Evolutionary conservation across 2,888 invertebrate species (phyloP).

Genomic region (Noctua pronuba): DNA sequence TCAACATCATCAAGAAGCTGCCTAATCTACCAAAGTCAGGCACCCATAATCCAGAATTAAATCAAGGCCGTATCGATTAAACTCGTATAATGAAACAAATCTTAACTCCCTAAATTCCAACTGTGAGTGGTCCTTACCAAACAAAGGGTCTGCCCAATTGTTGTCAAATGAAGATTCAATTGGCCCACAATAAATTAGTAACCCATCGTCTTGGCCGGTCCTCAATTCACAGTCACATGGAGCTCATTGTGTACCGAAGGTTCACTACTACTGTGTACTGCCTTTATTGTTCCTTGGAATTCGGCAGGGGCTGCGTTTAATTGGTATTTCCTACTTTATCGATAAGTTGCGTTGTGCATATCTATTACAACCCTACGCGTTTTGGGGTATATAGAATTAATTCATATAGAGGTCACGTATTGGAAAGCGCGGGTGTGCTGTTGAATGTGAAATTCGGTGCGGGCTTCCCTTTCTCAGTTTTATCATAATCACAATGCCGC

Average conservation of each 20-base stretch:
- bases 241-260: conserved; percentile 73
- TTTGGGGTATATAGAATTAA: conserved; percentile 63
- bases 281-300: conserved; percentile 81
- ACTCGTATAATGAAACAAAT: conserved; percentile 73
- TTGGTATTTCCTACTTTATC: conserved; percentile 72
- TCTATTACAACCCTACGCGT: conserved; percentile 62
- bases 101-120: conserved; percentile 72
- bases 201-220: conserved; percentile 73
- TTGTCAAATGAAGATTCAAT: conserved; percentile 90
- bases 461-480: conserved; percentile 52
- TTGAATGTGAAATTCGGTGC: conserved; percentile 62
- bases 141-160: conserved; percentile 85
- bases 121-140: conserved; percentile 65
- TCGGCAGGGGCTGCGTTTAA: conserved; percentile 73
- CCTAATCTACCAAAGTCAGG: conserved; percentile 42
- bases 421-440: conserved; percentile 52
- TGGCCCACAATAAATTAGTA: conserved; percentile 83
- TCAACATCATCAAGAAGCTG: conserved; percentile 18
- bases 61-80: conserved; percentile 59
- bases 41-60: conserved; percentile 54
- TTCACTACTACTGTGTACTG: conserved; percentile 72
- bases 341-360: conserved; percentile 65
- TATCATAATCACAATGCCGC: conserved; percentile 55
- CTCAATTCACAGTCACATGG: conserved; percentile 82
- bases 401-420: conserved; percentile 65